Evolutionary conservation across 2,113 vertebrate species (phyloP).

Genomic region (Jaculus jaculus): DNA sequence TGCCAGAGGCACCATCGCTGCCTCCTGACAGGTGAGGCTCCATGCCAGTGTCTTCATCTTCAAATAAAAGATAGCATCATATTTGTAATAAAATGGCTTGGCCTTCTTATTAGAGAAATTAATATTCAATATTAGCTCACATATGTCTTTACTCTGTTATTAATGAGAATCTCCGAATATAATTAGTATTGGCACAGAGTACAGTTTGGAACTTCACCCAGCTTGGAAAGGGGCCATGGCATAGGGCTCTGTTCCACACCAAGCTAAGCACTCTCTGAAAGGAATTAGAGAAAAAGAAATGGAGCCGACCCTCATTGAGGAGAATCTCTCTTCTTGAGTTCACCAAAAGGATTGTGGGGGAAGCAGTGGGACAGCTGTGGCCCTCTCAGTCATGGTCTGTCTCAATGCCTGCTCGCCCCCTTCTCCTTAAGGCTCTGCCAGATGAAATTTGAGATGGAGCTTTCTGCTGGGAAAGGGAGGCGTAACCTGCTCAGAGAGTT

Average conservation of each 20-base stretch:
- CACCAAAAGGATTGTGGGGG: not conserved
- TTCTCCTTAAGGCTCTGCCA: not conserved
- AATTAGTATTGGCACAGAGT: conserved; percentile 71
- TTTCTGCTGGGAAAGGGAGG: not conserved
- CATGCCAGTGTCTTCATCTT: conserved; percentile 28
- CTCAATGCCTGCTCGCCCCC: not conserved
- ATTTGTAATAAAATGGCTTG: conserved; percentile 15
- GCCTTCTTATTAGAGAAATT: conserved; percentile 65
- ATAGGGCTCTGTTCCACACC: conserved; percentile 45
- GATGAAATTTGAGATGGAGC: not conserved
- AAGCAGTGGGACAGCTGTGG: not conserved
- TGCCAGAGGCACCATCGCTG: conserved; percentile 53
- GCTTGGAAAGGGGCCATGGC: conserved; percentile 68
- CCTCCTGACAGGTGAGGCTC: conserved; percentile 24
- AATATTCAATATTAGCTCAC: conserved; percentile 63
- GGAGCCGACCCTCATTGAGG: not conserved
- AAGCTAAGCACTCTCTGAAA: conserved; percentile 52
- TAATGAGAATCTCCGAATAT: conserved; percentile 65
- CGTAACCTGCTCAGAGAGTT: not conserved
- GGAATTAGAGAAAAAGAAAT: conserved; percentile 57
- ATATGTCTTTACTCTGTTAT: conserved; percentile 67
- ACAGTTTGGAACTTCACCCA: conserved; percentile 54
- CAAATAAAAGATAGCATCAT: not conserved
- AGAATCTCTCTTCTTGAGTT: conserved; percentile 10
- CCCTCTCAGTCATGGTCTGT: not conserved